Base-by-base conservation (phyloP, 1,140 invertebrate species). In the Callitettix versicolor region DNA sequence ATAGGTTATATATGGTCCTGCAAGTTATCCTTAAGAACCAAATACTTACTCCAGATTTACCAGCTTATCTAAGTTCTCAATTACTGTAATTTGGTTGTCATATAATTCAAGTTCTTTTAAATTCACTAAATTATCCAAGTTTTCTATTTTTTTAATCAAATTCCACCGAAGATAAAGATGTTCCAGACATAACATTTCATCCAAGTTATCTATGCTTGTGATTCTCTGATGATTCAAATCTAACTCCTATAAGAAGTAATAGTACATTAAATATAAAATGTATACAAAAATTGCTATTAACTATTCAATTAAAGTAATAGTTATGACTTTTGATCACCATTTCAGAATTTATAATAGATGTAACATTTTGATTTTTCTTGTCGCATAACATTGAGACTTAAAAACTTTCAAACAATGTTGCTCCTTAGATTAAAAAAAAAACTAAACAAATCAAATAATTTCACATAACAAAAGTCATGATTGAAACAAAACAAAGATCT, bases 61-160 rank as follows among this genome's bases (percentile, higher is more conserved):
- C 9, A 97, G 76, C 18, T 76, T 68, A 60, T 91, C 84, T 15
- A 97, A 72, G 69, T 93, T 93, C 71, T 96, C 92, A 64, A 97
- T 93, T 58, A 79, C 75, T 1, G 81, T 83, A 43, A 97, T 91
- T 73, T 95, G 92, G 74, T 98, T 99, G 71, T 98, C 96, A 69
- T 98, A 95, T 1, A 99, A 74, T 64, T 98, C 95, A 49, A 99
- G 68, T 67, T 97, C 92, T 43, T 77, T 76, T 0, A 97, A 71
- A 17, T 80, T 89, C 2, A 73, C 77, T 6, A 94, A 68, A 1
- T 75, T 82, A 54, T 81, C 67, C 18, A 95, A 67, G 69, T 93
- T 92, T 68, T 95, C 90, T 65, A 98, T 96, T 65, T 89, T 91
- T 62, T 88, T 95, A 11, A 98, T 91, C 0, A 95, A 73, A 73